Evolutionary conservation across 1,140 invertebrate species (phyloP).

Genomic region (Ostrea edulis): DNA sequence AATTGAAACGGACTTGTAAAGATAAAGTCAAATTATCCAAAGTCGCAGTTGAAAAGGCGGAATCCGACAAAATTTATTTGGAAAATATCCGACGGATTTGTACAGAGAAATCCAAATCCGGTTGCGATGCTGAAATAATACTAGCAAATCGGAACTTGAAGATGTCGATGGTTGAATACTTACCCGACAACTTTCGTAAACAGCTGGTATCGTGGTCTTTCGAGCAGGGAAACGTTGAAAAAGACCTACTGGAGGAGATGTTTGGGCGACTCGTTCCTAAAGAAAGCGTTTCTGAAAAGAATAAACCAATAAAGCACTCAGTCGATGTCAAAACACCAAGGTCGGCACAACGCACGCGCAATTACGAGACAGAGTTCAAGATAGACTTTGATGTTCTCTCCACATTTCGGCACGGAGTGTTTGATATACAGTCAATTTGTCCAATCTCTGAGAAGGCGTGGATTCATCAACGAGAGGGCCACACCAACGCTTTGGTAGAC

Average conservation of each 20-base stretch:
- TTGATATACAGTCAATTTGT: slow-evolving; percentile 6
- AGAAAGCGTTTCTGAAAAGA: background rate
- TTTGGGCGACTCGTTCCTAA: background rate
- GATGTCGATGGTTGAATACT: background rate
- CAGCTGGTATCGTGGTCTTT: background rate
- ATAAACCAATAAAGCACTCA: background rate
- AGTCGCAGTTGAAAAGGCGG: background rate
- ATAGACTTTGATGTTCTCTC: background rate
- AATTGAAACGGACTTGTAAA: background rate
- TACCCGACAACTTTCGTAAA: background rate
- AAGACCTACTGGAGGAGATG: background rate
- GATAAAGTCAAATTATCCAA: slow-evolving; percentile 4
- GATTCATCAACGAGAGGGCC: background rate
- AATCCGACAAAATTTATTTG: slow-evolving; percentile 7
- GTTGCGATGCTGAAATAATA: background rate
- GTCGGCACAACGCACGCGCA: background rate
- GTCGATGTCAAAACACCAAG: background rate
- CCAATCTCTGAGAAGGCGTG: background rate
- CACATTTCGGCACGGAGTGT: background rate
- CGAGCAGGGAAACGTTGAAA: background rate
- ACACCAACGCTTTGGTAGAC: background rate
- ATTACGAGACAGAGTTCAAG: background rate
- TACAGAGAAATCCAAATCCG: slow-evolving; percentile 6
- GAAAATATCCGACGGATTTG: background rate
- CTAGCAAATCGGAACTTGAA: background rate